Evolutionary conservation across 1,140 invertebrate species (phyloP).

Genomic region (Heliconius eleuchia): DNA sequence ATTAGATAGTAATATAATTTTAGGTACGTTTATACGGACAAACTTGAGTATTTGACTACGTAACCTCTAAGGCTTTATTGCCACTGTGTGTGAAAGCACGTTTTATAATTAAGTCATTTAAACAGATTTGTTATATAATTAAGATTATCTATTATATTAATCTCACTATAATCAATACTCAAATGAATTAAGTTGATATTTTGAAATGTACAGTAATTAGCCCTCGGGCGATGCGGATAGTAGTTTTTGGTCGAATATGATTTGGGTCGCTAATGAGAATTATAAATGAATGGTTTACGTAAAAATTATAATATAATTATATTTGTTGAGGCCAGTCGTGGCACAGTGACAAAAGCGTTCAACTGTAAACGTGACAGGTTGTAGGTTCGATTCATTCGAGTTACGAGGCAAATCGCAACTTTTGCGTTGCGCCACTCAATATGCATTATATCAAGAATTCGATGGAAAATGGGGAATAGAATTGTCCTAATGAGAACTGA

Average conservation of each 20-base stretch:
- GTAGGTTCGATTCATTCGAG: too few relatives aligned
- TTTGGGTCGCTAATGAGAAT: slow-evolving; percentile 4
- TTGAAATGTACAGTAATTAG: slow-evolving; percentile 8
- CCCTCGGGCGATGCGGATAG: slow-evolving; percentile 11
- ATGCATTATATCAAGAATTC: too few relatives aligned
- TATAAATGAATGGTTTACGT: background rate
- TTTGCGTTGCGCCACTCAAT: background rate
- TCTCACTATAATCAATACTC: background rate
- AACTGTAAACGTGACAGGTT: too few relatives aligned
- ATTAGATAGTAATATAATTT: too few relatives aligned
- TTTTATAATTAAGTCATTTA: background rate
- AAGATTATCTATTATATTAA: slow-evolving; percentile 14
- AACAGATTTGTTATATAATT: background rate
- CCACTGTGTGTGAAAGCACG: background rate
- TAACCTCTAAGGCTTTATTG: background rate
- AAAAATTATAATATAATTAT: background rate
- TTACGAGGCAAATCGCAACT: too few relatives aligned
- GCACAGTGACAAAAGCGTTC: too few relatives aligned
- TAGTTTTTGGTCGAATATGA: slow-evolving; percentile 12
- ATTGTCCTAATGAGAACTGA: too few relatives aligned
- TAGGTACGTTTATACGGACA: background rate
- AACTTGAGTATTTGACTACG: background rate
- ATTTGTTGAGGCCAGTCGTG: too few relatives aligned
- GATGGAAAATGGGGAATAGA: too few relatives aligned
- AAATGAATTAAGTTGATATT: slow-evolving; percentile 10